Conservation (phyloP, 2,797 vertebrate species). For the Cygnus olor region DNA sequence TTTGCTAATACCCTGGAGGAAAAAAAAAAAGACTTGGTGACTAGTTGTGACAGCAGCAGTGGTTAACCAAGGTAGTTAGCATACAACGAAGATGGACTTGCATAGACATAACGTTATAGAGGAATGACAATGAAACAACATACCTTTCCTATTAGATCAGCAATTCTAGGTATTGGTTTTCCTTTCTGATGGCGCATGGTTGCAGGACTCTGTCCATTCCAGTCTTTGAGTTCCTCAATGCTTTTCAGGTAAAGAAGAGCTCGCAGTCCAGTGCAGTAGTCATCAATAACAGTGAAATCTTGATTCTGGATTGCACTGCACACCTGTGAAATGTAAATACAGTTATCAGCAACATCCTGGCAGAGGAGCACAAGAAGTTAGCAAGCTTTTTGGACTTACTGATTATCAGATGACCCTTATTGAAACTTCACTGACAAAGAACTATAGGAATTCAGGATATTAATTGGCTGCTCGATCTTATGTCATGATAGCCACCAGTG, state of each 20-base stretch:
- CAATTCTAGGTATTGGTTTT: slow-evolving; percentile 82
- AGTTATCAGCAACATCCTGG: neutral
- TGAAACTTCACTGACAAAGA: neutral
- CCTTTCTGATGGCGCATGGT: slow-evolving; percentile 87
- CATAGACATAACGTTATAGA: neutral
- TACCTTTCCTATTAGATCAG: slow-evolving; percentile 87
- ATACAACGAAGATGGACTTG: neutral
- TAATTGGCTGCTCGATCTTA: neutral
- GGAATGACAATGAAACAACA: neutral
- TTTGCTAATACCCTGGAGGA: neutral
- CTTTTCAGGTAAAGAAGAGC: slow-evolving; percentile 89
- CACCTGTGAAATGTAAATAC: slow-evolving; percentile 60
- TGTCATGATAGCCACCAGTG: neutral
- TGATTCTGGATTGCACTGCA: slow-evolving; percentile 85
- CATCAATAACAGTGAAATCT: slow-evolving; percentile 86
- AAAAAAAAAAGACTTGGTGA: neutral
- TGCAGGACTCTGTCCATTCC: slow-evolving; percentile 87
- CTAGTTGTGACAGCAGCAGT: neutral
- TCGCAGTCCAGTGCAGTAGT: slow-evolving; percentile 85
- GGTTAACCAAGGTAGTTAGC: neutral
- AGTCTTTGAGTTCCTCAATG: slow-evolving; percentile 84
- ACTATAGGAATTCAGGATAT: neutral
- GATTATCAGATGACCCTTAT: neutral
- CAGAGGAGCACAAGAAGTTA: neutral
- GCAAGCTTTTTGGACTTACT: neutral